These are phyloP conservation scores for Cyprinodon tularosa DNA, from an alignment of 2,113 vertebrate species.

Conservation along the genomic window DNA sequence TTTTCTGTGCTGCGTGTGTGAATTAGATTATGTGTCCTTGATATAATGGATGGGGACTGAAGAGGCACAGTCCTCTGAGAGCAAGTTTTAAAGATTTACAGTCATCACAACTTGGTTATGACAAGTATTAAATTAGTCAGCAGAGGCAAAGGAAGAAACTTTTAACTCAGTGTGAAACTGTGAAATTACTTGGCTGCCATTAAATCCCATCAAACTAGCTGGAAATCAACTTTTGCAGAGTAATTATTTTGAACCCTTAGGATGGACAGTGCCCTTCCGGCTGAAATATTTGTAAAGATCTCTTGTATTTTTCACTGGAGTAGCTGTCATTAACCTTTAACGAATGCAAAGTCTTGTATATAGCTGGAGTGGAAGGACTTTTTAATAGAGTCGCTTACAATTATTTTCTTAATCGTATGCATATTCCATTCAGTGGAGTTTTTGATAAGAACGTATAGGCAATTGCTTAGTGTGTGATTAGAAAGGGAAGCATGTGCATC, in stretches of 20 bases:
- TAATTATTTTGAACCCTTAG: slow-evolving; percentile 20
- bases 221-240: slow-evolving; percentile 25
- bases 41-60: slow-evolving; percentile 55
- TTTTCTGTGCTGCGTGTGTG: slow-evolving; percentile 45
- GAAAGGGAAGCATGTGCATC: not conserved
- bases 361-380: too few species aligned
- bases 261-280: not conserved
- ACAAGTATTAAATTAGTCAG: slow-evolving; percentile 69
- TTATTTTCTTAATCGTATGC: not conserved
- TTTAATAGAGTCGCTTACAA: not conserved
- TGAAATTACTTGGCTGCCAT: slow-evolving; percentile 47
- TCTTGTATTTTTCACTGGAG: not conserved
- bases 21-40: slow-evolving; percentile 64
- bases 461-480: not conserved
- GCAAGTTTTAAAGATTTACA: slow-evolving; percentile 69
- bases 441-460: not conserved
- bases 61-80: slow-evolving; percentile 39
- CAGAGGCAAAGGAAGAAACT: slow-evolving; percentile 37
- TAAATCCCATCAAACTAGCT: slow-evolving; percentile 28
- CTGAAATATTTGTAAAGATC: not conserved
- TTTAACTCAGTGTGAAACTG: slow-evolving; percentile 55
- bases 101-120: slow-evolving; percentile 65
- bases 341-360: not conserved
- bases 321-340: not conserved
- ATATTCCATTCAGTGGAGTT: not conserved